Evolutionary conservation across 2,888 invertebrate species (phyloP).

Genomic region (Diaphora mendica): DNA sequence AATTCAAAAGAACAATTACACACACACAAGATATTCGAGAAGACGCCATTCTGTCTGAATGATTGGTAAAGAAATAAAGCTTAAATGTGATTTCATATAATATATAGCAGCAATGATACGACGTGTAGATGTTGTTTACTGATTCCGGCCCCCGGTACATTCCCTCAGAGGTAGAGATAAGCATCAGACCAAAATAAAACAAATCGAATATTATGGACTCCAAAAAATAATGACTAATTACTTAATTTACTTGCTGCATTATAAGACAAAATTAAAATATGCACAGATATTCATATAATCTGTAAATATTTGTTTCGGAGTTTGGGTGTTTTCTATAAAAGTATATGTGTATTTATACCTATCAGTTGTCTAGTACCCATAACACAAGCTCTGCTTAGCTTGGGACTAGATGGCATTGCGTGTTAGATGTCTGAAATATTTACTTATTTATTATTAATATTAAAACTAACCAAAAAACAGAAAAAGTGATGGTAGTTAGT

Average conservation of each 20-base stretch:
- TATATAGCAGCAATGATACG: slow-evolving; percentile 2
- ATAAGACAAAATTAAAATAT: not conserved
- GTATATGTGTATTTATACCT: too few species aligned
- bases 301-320: too few species aligned
- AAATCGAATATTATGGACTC: not conserved
- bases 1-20: slow-evolving; percentile 22
- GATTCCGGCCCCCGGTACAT: slow-evolving; percentile 35
- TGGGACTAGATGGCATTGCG: too few species aligned
- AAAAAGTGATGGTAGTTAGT: too few species aligned
- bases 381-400: too few species aligned
- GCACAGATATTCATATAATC: not conserved
- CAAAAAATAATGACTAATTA: not conserved
- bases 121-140: not conserved
- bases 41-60: slow-evolving; percentile 32
- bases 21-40: slow-evolving; percentile 7
- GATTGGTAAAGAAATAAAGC: slow-evolving; percentile 8
- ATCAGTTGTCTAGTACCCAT: too few species aligned
- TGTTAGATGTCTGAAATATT: too few species aligned
- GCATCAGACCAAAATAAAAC: slow-evolving; percentile 18
- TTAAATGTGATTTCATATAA: slow-evolving; percentile 1
- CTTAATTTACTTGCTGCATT: not conserved
- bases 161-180: slow-evolving; percentile 35
- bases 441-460: too few species aligned
- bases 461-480: too few species aligned
- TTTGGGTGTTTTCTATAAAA: too few species aligned